Conservation (phyloP, 1,140 invertebrate genomes). For the Zaprionus inermis region DNA sequence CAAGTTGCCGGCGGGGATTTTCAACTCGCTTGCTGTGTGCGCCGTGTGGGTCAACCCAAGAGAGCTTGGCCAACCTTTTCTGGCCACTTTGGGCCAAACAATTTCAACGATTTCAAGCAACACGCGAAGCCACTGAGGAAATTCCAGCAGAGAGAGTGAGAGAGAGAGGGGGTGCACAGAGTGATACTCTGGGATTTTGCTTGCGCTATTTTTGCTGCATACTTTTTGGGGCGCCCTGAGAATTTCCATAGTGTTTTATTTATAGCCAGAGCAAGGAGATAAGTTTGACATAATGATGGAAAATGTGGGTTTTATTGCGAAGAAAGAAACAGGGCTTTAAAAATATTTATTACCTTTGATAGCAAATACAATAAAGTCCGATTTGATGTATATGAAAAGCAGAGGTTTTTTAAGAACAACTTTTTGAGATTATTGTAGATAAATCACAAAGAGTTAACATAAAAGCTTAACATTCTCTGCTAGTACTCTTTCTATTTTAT, state of each 20-base stretch:
- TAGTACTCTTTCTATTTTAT: not conserved
- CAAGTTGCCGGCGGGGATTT: conserved; percentile 35
- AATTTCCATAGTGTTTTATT: conserved; percentile 9
- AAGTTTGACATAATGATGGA: not conserved
- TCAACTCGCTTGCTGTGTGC: conserved; percentile 16
- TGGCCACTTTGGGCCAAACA: conserved; percentile 26
- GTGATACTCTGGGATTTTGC: conserved; percentile 32
- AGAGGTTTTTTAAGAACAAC: not conserved
- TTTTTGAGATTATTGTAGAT: not conserved
- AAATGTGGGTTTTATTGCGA: conserved; percentile 4
- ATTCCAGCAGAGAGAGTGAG: not conserved
- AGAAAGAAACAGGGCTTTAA: not conserved
- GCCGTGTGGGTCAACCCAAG: conserved; percentile 69
- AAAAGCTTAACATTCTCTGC: not conserved
- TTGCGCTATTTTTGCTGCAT: conserved; percentile 17
- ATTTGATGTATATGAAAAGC: not conserved
- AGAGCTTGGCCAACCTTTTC: conserved; percentile 64
- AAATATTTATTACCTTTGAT: not conserved
- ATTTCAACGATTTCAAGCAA: conserved; percentile 29
- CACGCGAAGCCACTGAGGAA: conserved; percentile 37
- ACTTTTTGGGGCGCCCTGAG: conserved; percentile 20
- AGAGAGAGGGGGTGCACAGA: not conserved
- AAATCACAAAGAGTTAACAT: not conserved
- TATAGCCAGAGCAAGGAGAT: conserved; percentile 2
- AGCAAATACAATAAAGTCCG: not conserved